A percentile compares a stretch with the other conserved stretches of the same genome.
Conservation (phyloP, 2,888 invertebrate genomes). For the Xanthorhoe spadicearia region DNA sequence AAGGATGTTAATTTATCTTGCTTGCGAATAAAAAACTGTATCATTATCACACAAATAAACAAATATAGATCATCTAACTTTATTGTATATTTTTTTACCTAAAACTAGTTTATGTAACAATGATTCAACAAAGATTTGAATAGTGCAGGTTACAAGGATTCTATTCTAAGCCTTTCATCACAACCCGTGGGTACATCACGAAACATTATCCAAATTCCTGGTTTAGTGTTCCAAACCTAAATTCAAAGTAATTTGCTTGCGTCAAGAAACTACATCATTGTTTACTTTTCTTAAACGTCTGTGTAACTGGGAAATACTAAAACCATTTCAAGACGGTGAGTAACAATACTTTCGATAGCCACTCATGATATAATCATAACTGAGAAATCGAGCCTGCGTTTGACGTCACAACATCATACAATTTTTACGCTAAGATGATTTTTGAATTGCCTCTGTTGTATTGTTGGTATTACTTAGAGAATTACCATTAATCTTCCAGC, state of each 20-base stretch:
- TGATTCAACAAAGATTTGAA: too few relatives aligned
- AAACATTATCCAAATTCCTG: constrained; percentile 13
- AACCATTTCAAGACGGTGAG: constrained; percentile 42
- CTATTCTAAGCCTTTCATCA: not conserved
- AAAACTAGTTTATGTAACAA: too few relatives aligned
- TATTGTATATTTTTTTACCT: too few relatives aligned
- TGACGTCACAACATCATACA: constrained; percentile 50
- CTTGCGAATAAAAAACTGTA: not conserved
- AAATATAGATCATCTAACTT: not conserved
- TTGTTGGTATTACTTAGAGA: not conserved
- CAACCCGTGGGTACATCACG: not conserved
- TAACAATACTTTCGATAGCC: constrained; percentile 34
- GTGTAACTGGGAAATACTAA: constrained; percentile 55
- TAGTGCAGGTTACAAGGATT: not conserved
- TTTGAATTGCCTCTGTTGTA: not conserved
- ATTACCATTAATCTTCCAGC: not conserved
- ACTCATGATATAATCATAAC: constrained; percentile 39
- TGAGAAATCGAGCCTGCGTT: constrained; percentile 52
- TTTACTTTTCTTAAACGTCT: constrained; percentile 26
- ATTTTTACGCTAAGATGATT: not conserved
- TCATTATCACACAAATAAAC: too few relatives aligned
- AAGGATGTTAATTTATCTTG: not conserved
- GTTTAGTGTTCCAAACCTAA: constrained; percentile 1
- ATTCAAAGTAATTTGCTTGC: constrained; percentile 44
- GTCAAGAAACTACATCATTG: constrained; percentile 20